Evolutionary conservation across 2,797 vertebrate genomes (phyloP), one percentile per base, ranked within the genome.

Genomic region (Argya squamiceps): DNA sequence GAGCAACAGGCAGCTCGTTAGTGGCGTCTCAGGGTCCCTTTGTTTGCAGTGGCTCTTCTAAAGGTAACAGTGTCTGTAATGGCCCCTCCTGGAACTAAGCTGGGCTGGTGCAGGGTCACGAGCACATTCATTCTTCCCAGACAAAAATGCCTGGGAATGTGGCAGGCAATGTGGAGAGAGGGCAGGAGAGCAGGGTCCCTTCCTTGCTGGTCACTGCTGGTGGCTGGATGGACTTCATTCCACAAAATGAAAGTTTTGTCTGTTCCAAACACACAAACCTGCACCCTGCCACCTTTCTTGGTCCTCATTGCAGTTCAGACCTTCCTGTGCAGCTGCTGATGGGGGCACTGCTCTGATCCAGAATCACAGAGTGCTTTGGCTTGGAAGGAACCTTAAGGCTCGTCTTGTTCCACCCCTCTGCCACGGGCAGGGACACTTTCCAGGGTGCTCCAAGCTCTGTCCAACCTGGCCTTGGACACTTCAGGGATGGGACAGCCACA

Each of bases 361-460:
- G 34, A 15, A 30, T 17, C 47, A 29, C 55, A 14, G 46, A 30
- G 19, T 13, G 30, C 7, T 34, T 46, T 12, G 64, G 11, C 29
- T 29, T 6, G 21, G 83, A 21, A 69, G 15, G 19, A 8, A 19
- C 23, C n/a, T 46, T 14, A 13, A 39, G 2, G 47, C 39, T 24
- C 46, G 29, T 20, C 30, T 8, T 10, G 39, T 37, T 16, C n/a
- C 6, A 21, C 9, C 39, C 55, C 32, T 4, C 39, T 60, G 34
- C 73, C 41, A 6, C 3, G 9, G 13, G 20, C 55, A 85, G 47
- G 32, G 47, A 21, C 56, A 47, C 9, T 24, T 62, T 7, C 55
- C 47, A 47, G 47, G 3, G 0, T 30, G 30, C 16, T 47, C 56
- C 73, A 29, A 53, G 39, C 63, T 32, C 23, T 0, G 0, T 46